phyloP scores from a whole-genome alignment of 2,113 vertebrate species.

The Phrynocephalus versicolor region DNA sequence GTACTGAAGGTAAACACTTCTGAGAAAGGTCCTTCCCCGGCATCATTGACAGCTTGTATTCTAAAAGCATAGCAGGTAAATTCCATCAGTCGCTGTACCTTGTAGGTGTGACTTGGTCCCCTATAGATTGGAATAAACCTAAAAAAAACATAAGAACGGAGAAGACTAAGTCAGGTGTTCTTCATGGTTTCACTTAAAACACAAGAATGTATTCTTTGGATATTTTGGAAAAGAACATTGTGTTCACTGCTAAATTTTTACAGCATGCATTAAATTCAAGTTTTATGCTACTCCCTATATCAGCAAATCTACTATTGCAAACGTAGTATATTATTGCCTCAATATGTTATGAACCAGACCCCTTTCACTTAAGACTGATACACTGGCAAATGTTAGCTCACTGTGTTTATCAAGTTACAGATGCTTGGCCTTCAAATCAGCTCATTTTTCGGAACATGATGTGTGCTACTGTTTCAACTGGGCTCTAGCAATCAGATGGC shows the following conservation, averaged over 20 bases:
- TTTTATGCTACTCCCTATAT: background rate
- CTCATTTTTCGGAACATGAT: background rate
- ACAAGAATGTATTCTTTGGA: too few species aligned
- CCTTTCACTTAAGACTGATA: background rate
- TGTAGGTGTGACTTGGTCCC: constrained; percentile 97
- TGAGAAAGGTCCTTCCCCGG: constrained; percentile 94
- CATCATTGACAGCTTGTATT: constrained; percentile 92
- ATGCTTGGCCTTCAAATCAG: background rate
- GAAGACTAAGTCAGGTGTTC: background rate
- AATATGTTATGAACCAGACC: background rate
- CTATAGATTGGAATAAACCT: constrained; percentile 95
- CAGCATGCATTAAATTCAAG: too few species aligned
- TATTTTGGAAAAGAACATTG: background rate
- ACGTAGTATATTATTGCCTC: accelerated
- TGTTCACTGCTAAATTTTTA: too few species aligned
- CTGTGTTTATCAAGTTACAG: background rate
- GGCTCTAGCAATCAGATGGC: background rate
- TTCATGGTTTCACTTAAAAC: background rate
- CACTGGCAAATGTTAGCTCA: background rate
- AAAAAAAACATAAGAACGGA: constrained; percentile 20
- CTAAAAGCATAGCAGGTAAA: constrained; percentile 92
- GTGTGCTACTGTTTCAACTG: background rate
- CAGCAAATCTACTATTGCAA: background rate
- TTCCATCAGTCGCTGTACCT: constrained; percentile 92
- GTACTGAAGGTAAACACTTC: constrained; percentile 91